Evolutionary conservation across 2,113 vertebrate genomes (phyloP).

Genomic region (Poeciliopsis prolifica): DNA sequence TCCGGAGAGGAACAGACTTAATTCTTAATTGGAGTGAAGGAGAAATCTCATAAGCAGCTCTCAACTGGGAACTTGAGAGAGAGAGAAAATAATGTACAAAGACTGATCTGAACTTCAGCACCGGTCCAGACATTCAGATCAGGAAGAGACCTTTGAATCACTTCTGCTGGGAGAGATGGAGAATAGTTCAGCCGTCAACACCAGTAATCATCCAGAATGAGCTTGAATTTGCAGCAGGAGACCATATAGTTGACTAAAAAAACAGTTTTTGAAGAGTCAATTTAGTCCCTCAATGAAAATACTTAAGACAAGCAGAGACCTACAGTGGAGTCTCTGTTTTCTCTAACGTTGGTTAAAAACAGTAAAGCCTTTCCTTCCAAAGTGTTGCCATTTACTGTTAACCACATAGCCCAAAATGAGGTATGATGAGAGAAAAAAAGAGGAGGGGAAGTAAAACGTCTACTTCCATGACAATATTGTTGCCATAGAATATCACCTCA

Average conservation of each 20-base stretch:
- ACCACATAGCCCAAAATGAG: conserved; percentile 64
- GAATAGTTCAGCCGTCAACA: conserved; percentile 24
- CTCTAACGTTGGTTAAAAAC: conserved; percentile 56
- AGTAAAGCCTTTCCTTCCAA: conserved; percentile 60
- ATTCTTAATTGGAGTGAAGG: too few relatives aligned
- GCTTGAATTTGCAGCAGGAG: conserved; percentile 13
- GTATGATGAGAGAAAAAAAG: conserved; percentile 58
- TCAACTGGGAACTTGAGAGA: background rate
- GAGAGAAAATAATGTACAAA: conserved; percentile 13
- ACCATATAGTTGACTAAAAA: conserved; percentile 40
- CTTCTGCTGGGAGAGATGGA: conserved; percentile 21
- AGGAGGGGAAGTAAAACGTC: conserved; percentile 43
- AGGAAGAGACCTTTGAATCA: conserved; percentile 24
- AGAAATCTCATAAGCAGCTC: too few relatives aligned
- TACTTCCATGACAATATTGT: too few relatives aligned
- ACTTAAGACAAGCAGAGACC: conserved; percentile 14
- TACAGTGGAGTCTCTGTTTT: conserved; percentile 64
- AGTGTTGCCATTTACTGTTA: conserved; percentile 73
- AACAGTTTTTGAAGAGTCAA: conserved; percentile 36
- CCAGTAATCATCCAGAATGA: conserved; percentile 33
- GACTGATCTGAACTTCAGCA: conserved; percentile 19
- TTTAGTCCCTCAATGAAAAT: conserved; percentile 56
- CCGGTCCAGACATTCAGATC: background rate
- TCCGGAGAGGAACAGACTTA: background rate
- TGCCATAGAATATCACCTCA: too few relatives aligned